These are phyloP conservation scores for Epistrophe grossulariae DNA, from an alignment of 2,888 invertebrate genomes.

Conservation along the genomic window DNA sequence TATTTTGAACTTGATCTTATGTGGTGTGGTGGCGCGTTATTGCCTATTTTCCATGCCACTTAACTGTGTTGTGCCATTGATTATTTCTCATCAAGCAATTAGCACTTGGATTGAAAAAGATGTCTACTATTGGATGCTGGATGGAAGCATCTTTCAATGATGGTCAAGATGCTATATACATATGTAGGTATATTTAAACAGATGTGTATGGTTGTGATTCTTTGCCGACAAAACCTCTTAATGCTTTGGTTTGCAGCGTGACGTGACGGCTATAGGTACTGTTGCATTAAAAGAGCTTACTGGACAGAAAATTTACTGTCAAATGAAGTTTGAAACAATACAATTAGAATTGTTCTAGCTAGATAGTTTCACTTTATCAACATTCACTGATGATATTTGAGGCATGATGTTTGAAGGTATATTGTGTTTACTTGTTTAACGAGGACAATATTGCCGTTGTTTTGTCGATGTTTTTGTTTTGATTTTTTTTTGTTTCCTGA, in stretches of 20 bases:
- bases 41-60: constrained; percentile 26
- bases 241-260: neutral
- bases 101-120: constrained; percentile 35
- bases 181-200: no score
- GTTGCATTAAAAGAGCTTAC: constrained; percentile 1
- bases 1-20: constrained; percentile 70
- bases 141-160: neutral
- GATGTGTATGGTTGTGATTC: neutral
- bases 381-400: neutral
- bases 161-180: constrained; percentile 28
- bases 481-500: neutral
- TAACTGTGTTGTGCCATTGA: constrained; percentile 32
- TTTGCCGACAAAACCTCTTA: neutral
- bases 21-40: constrained; percentile 9
- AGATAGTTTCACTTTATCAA: neutral
- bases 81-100: constrained; percentile 46
- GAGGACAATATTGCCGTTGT: constrained; percentile 10
- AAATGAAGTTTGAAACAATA: constrained; percentile 29
- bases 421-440: constrained; percentile 28
- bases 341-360: constrained; percentile 10
- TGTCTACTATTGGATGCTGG: neutral
- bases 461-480: neutral
- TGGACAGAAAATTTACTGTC: neutral
- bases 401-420: neutral
- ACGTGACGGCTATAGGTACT: neutral